phyloP scores from a whole-genome alignment of 2,888 invertebrate species.

The Cylindroiulus punctatus region DNA sequence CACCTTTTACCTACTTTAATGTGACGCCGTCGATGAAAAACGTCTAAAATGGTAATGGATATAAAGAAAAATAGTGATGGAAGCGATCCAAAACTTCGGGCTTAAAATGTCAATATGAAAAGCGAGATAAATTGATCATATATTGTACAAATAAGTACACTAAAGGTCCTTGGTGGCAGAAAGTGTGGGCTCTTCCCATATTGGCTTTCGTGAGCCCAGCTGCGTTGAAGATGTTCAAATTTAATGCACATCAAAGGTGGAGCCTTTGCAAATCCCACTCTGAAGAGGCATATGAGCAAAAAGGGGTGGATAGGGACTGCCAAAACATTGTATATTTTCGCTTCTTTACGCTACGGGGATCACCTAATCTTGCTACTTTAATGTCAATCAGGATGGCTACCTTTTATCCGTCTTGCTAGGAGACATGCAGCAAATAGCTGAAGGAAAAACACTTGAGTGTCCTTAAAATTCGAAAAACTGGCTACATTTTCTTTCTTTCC shows the following conservation, averaged over 20 bases:
- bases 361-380: conserved; percentile 27
- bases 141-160: conserved; percentile 45
- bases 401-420: conserved; percentile 4
- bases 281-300: neutral
- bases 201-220: conserved; percentile 46
- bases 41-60: conserved; percentile 5
- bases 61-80: conserved; percentile 22
- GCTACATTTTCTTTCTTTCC: neutral
- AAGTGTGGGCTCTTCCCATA: conserved; percentile 8
- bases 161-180: conserved; percentile 3
- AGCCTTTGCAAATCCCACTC: conserved; percentile 10
- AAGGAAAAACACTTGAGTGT: neutral
- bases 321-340: conserved; percentile 5
- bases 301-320: neutral
- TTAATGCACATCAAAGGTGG: conserved; percentile 51
- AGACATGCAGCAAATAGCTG: neutral
- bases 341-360: conserved; percentile 24
- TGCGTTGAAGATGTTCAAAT: conserved; percentile 51
- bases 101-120: conserved; percentile 51
- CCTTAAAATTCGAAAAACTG: neutral
- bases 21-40: neutral
- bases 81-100: conserved; percentile 22
- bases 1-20: conserved; percentile 27
- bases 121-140: conserved; percentile 51
- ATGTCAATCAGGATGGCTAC: neutral